Percentiles rank a stretch among this genome's conserved stretches.
phyloP scores from a whole-genome alignment of 2,113 vertebrate genomes.

The Macquaria australasica region DNA sequence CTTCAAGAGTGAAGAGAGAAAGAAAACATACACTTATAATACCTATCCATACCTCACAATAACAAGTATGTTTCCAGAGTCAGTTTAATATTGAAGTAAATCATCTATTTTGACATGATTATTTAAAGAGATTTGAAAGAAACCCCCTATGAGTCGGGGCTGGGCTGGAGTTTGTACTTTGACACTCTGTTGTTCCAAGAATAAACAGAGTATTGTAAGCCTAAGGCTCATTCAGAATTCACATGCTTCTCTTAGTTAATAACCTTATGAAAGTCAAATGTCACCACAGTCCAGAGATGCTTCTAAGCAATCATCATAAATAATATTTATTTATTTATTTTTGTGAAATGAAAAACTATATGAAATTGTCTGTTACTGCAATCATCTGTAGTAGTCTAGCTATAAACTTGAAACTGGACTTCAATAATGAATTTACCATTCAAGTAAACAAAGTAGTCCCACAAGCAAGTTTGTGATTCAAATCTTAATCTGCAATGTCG shows the following conservation, averaged over 20 bases:
- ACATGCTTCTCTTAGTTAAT: constrained; percentile 49
- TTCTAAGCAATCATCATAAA: constrained; percentile 26
- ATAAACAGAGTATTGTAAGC: constrained; percentile 32
- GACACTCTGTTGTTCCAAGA: neutral
- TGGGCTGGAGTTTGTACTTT: neutral
- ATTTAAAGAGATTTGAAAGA: neutral
- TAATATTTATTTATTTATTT: neutral
- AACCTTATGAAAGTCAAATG: constrained; percentile 52
- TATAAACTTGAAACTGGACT: neutral
- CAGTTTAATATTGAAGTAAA: neutral
- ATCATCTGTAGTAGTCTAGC: neutral
- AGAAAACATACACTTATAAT: neutral
- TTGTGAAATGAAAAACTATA: neutral
- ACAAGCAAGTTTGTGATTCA: neutral
- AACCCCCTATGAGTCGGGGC: neutral
- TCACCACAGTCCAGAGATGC: constrained; percentile 32
- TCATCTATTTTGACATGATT: neutral
- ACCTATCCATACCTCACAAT: neutral
- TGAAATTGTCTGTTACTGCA: neutral
- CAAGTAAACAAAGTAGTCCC: too few species aligned
- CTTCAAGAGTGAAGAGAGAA: neutral
- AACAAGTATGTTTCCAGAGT: neutral
- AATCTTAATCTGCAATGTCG: neutral
- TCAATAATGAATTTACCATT: neutral
- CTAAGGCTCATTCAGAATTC: constrained; percentile 21